A percentile compares a stretch with the other conserved stretches of the same genome.
These are phyloP conservation scores for Escarpia spicata DNA, from an alignment of 2,888 invertebrate species.

Conservation along the genomic window DNA sequence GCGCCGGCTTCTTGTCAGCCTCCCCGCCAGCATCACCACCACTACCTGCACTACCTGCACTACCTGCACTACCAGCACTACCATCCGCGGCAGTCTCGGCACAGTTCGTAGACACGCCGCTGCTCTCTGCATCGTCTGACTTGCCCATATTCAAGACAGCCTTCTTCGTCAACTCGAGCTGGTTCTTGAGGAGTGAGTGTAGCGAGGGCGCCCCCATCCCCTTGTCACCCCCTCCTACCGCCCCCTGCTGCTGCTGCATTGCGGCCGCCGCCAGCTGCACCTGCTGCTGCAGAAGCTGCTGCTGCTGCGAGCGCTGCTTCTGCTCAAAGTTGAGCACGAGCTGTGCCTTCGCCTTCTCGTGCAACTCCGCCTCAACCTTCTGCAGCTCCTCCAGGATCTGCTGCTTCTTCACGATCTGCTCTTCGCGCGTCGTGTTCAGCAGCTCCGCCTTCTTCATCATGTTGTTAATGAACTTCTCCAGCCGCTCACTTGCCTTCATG, in stretches of 20 bases:
- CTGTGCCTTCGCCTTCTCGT: conserved; percentile 70
- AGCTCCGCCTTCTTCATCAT: conserved; percentile 64
- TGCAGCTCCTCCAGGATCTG: conserved; percentile 76
- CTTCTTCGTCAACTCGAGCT: conserved; percentile 8
- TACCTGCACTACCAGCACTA: neutral
- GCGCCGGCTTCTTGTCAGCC: conserved; percentile 13
- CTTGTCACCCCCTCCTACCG: neutral
- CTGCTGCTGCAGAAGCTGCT: conserved; percentile 32
- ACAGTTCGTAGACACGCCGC: neutral
- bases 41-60: neutral
- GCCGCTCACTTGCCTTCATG: conserved; percentile 60
- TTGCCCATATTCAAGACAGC: neutral
- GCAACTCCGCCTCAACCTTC: conserved; percentile 77
- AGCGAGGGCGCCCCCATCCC: neutral
- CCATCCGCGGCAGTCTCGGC: neutral
- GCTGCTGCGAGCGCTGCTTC: conserved; percentile 46
- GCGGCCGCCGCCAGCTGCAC: neutral
- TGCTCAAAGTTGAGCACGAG: conserved; percentile 48
- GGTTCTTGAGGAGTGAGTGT: neutral
- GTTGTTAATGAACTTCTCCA: conserved; percentile 64
- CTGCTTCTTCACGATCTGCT: conserved; percentile 76
- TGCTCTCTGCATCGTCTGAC: neutral
- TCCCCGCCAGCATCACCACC: neutral
- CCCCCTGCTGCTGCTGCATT: conserved; percentile 34
- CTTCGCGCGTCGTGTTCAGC: conserved; percentile 66